Base-by-base conservation (phyloP, 2,797 vertebrate species). In the Mormyrus hasselquistii region DNA sequence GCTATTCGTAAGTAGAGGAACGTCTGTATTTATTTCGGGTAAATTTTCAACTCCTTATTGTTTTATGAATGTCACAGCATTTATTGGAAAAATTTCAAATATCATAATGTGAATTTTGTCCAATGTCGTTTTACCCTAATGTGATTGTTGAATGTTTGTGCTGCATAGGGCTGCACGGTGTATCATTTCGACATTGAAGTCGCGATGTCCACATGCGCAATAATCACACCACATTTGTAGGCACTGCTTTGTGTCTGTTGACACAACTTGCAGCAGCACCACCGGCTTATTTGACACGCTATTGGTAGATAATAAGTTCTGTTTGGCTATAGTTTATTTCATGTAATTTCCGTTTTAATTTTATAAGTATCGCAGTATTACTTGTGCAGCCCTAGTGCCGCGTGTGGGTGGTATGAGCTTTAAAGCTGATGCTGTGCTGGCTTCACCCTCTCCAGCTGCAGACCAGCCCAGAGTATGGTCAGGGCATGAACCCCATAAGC, bases 401-500 rank as follows among this genome's bases (percentile, higher is more conserved):
- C 4, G 12, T 19, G 3, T 19, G 50, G 52, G 16, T 29, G 50
- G 12, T 14, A 10, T 47, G 83, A 25, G 83, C 83, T 85, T 47
- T 50, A 14, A 34, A 49, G n/a, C 49, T 53, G 52, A 55, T 12
- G 34, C 4, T 83, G 29, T 38, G 1, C 22, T 34, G n/a, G 2
- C 16, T 59, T 34, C 34, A 9, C 50, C 3, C 14, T 83, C 89
- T 65, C 88, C 94, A 99, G 98, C 94, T 98, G 89, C 98, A 99
- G 89, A 97, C 97, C 79, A 98, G 97, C 94, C 97, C 98, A 3
- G 98, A 99, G 49, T 98, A 97, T 0, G 97, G 98, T 76, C 98
- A 99, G 92, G 98, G 97, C 83, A 99, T 99, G 97, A 99, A 99
- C 91, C 98, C 99, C 65, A 99, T 99, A 90, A 99, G 98, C 94